Conservation (phyloP, 2,113 vertebrate genomes). For the Grallaria varia region DNA sequence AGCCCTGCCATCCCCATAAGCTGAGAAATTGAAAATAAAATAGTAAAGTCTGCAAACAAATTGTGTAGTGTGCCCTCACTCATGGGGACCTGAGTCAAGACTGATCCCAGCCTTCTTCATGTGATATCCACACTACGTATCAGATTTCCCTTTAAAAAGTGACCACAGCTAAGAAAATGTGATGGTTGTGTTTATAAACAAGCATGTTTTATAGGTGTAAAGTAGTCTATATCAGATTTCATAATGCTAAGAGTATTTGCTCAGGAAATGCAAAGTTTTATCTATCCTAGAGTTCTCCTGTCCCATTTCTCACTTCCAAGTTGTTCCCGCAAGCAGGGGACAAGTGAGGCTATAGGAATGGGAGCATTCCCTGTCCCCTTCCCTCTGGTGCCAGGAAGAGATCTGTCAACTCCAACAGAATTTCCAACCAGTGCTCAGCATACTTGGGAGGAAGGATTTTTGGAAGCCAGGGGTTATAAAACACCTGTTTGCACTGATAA, state of each 20-base stretch:
- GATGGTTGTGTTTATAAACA: neutral
- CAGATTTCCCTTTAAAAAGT: neutral
- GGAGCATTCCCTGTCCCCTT: neutral
- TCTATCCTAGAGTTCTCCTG: neutral
- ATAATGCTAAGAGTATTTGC: neutral
- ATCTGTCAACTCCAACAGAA: neutral
- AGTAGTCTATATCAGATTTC: neutral
- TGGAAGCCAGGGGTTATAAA: neutral
- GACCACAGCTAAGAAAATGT: neutral
- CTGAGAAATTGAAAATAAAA: neutral
- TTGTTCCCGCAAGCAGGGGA: neutral
- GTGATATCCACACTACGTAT: accelerated
- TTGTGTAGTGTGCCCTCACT: accelerated
- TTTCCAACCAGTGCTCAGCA: neutral
- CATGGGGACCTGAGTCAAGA: neutral
- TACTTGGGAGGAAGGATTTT: neutral
- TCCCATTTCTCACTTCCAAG: neutral
- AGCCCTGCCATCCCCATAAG: neutral
- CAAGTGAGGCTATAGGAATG: neutral
- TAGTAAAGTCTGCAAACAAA: neutral
- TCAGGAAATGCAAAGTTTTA: neutral
- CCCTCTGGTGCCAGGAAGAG: neutral
- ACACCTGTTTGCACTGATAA: neutral
- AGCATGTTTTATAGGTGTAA: neutral
- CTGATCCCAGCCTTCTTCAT: neutral